Evolutionary conservation across 2,113 vertebrate genomes (phyloP), one percentile per base, ranked within the genome.

Genomic region (Zapus hudsonius): DNA sequence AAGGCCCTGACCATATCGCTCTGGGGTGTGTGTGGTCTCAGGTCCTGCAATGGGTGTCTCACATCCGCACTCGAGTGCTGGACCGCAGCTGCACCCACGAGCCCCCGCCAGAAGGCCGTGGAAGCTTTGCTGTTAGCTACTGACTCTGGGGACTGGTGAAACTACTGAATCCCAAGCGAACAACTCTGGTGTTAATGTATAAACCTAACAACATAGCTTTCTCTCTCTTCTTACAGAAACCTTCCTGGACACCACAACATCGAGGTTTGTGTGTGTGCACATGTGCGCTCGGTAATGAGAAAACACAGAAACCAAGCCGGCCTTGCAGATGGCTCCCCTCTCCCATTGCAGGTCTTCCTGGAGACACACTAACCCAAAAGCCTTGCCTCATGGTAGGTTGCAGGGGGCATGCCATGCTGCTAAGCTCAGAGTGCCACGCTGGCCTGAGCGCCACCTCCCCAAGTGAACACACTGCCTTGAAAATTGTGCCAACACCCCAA

Each of bases 151-250:
- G 95, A 95, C 96, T 88, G 95, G 95, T 95, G 96, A 97, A 96
- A 98, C 98, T 98, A 98, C 97, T 98, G 98, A 98, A 97, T 90
- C 64, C 81, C 94, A 92, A 90, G 76, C 87, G 90, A 79, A 93
- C 64, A 0, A n/a, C 95, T 94, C 79, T 52, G 94, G 89, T 69
- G 85, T 96, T 85, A 47, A 96, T 76, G 93, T 94, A 90, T 86
- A 95, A 93, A 66, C 96, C 94, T 95, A 96, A n/a, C 72, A 92
- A 84, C 95, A 89, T 84, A 89, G 64, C 96, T 94, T 88, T 81
- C 97, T 95, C 97, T 95, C 95, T 96, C 92, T 95, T 36, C 90
- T 7, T 87, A 89, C 92, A 70, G 81, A 57, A 81, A 29, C 66
- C 92, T 95, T n/a, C 93, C 87, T 87, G 95, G 94, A 95, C 93